phyloP scores from a whole-genome alignment of 2,113 vertebrate genomes.

The Chaetops frenatus region DNA sequence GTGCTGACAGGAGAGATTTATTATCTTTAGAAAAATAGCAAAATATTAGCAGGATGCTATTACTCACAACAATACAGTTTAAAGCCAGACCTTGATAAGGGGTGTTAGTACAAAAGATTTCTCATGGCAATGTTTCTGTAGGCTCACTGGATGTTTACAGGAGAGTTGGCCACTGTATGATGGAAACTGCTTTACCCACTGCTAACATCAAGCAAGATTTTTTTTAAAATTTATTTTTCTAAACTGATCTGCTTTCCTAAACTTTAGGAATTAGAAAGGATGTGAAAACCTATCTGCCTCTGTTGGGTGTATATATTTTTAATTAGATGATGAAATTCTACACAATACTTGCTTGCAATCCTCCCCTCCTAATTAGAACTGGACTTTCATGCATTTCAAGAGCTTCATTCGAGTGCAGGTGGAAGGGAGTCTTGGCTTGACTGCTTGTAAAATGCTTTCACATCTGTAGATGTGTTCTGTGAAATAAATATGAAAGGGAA shows the following conservation, averaged over 20 bases:
- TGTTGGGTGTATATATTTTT: neutral
- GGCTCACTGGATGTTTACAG: neutral
- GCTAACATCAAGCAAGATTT: neutral
- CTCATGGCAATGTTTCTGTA: slow-evolving; percentile 26
- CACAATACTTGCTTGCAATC: neutral
- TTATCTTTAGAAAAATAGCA: slow-evolving; percentile 21
- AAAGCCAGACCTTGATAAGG: neutral
- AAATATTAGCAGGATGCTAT: slow-evolving; percentile 29
- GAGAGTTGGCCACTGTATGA: neutral
- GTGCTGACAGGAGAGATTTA: neutral
- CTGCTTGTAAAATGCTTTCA: neutral
- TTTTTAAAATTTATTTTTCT: neutral
- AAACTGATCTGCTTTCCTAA: neutral
- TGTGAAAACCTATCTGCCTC: neutral
- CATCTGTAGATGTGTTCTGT: neutral
- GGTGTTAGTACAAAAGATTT: neutral
- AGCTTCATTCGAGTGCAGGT: neutral
- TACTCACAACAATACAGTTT: neutral
- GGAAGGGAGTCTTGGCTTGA: neutral
- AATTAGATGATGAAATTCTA: neutral
- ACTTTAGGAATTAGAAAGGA: neutral
- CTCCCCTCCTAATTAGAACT: neutral
- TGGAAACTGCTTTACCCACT: neutral
- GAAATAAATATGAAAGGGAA: neutral
- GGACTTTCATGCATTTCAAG: neutral